Conservation (phyloP, 1,140 invertebrate species). For the Drosophila willistoni region DNA sequence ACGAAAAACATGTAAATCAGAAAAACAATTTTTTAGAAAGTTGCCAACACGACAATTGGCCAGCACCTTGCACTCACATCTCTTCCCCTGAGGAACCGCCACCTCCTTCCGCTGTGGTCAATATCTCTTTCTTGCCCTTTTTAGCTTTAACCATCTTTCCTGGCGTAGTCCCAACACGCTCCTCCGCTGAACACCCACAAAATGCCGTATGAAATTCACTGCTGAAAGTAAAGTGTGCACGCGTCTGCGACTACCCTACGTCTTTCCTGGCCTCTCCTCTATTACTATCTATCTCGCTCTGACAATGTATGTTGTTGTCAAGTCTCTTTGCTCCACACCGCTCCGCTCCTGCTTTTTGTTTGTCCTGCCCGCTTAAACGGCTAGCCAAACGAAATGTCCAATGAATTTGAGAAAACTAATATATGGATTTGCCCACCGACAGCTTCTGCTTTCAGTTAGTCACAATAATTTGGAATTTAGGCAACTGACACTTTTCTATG, state of each 20-base stretch:
- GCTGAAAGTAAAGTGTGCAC: conserved; percentile 63
- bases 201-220: conserved; percentile 74
- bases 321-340: not conserved
- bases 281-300: no score
- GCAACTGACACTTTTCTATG: not conserved
- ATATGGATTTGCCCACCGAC: not conserved
- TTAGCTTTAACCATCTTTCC: conserved; percentile 83
- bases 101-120: conserved; percentile 65
- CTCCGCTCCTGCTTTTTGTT: not conserved
- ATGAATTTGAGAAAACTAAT: not conserved
- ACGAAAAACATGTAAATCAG: not conserved
- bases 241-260: conserved; percentile 49
- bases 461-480: not conserved
- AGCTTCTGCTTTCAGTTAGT: not conserved
- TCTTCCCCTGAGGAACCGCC: conserved; percentile 74
- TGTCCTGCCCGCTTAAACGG: not conserved
- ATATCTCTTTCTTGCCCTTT: conserved; percentile 83
- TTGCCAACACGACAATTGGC: conserved; percentile 55
- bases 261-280: conserved; percentile 2
- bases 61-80: conserved; percentile 62
- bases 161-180: conserved; percentile 82
- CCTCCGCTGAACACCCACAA: conserved; percentile 67
- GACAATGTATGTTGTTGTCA: conserved; percentile 6
- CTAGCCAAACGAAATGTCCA: not conserved
- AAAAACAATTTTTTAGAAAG: conserved; percentile 50